Conservation (phyloP, 2,113 vertebrate genomes). For the Amphiprion percula region DNA sequence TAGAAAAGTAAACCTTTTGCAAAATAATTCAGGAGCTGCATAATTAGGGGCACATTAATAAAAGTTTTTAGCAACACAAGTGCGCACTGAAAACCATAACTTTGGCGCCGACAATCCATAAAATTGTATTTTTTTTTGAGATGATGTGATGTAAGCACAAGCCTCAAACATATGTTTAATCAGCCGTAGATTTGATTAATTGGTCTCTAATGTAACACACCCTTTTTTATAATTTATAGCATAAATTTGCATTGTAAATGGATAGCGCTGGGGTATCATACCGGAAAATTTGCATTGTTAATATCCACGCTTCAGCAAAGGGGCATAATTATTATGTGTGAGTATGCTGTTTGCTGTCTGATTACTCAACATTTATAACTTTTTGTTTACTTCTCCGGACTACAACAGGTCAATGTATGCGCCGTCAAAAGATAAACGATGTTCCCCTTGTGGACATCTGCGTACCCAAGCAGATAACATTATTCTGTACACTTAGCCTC, state of each 20-base stretch:
- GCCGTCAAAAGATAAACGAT: conserved; percentile 60
- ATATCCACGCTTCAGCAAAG: conserved; percentile 40
- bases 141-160: conserved; percentile 10
- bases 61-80: neutral
- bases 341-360: conserved; percentile 26
- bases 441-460: conserved; percentile 42
- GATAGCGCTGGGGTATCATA: conserved; percentile 8
- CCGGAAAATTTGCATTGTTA: conserved; percentile 44
- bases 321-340: conserved; percentile 11
- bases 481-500: conserved; percentile 61
- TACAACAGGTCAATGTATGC: conserved; percentile 37
- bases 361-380: conserved; percentile 41
- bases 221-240: conserved; percentile 45
- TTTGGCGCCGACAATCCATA: neutral
- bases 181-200: conserved; percentile 48
- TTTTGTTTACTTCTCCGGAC: conserved; percentile 23
- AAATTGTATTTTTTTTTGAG: conserved; percentile 2
- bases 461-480: conserved; percentile 69
- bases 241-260: conserved; percentile 37
- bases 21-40: neutral
- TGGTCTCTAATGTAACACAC: conserved; percentile 46
- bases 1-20: neutral
- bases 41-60: conserved; percentile 4
- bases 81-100: neutral
- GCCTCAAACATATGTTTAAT: conserved; percentile 52